Evolutionary conservation across 1,140 invertebrate species (phyloP), one percentile per base, ranked within the genome.

Genomic region (Drosophila pandora): DNA sequence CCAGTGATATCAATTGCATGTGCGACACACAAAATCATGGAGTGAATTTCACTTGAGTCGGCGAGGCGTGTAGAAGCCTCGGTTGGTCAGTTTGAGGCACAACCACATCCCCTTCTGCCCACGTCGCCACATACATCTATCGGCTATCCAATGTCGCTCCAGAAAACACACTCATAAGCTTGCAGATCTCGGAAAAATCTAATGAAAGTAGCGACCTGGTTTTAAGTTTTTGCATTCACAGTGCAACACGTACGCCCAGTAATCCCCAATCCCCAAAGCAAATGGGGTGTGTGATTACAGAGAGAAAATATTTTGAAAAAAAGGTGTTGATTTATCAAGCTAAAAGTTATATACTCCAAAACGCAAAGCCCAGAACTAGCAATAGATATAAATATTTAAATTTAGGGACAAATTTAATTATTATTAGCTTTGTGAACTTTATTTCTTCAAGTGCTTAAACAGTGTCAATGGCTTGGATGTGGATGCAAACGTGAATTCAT

Each of bases 201-300:
- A 90, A 90, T 85, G 81, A 90, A 90, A 84, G 85, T 90, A 69
- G 56, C 79, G 85, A 90, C 85, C 85, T 71, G 78, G 61, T 90
- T 90, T 89, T 64, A 43, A 30, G 32, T 43, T 62, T 43, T 76
- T 62, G 83, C 83, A 81, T 68, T 65, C 67, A 57, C 78, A 70
- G 62, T 78, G 69, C 78, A 75, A 55, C 83, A 83, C 71, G 78
- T 87, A 87, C 50, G 32, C 43, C 43, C 50, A 55, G 45, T 37
- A 45, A 37, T 52, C 49, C 58, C 57, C 49, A 47, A 28, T 62
- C 45, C 43, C 43, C 63, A 17, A 13, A 43, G 43, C 59, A 64
- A 65, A 65, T 68, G 53, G 60, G 64, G 64, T 71, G 65, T 64
- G 52, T 55, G 39, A 63, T 41, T 45, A 17, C 41, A 45, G n/a